phyloP scores from a whole-genome alignment of 2,888 invertebrate genomes.

The Rapana venosa region DNA sequence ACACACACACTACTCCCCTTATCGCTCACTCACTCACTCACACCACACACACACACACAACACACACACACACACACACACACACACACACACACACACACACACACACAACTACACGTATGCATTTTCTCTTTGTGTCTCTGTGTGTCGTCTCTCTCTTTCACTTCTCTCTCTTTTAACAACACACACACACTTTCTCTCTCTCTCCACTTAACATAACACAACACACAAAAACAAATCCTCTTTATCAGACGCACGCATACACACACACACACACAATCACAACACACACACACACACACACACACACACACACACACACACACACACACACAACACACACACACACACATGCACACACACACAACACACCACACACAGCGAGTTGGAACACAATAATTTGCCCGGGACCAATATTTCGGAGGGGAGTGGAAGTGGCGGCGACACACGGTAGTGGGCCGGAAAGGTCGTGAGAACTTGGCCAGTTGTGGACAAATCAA shows the following conservation, averaged over 20 bases:
- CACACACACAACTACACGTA: no score
- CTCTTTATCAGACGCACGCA: not conserved
- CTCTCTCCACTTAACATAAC: not conserved
- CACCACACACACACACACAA: no score
- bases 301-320: constrained; percentile 1
- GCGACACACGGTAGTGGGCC: not conserved
- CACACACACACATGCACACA: not conserved
- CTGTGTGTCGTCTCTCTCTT: not conserved
- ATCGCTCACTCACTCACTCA: no score
- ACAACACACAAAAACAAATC: not conserved
- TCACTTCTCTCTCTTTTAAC: not conserved
- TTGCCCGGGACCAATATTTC: not conserved
- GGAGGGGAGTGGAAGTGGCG: not conserved
- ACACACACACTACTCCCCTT: no score
- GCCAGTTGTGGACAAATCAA: constrained; percentile 35
- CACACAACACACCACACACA: constrained; percentile 3
- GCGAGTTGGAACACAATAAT: not conserved
- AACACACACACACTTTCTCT: not conserved
- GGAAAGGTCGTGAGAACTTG: constrained; percentile 13
- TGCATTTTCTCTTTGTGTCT: not conserved
- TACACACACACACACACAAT: not conserved
- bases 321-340: not conserved
- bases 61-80: no score
- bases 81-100: no score
- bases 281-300: not conserved